phyloP scores from a whole-genome alignment of 2,797 vertebrate genomes.

The Acropternis orthonyx region DNA sequence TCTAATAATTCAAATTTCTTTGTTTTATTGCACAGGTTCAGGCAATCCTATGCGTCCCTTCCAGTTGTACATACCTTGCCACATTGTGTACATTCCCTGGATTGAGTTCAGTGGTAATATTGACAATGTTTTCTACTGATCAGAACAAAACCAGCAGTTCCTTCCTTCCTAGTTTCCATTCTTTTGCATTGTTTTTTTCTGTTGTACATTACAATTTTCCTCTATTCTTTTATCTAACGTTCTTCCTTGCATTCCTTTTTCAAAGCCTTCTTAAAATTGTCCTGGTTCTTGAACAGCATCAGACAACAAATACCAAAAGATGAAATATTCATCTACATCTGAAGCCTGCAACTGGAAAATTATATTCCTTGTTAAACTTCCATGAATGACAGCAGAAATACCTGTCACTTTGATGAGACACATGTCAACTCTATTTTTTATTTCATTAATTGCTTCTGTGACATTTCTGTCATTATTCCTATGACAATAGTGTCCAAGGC shows the following conservation, averaged over 20 bases:
- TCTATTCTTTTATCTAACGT: background rate
- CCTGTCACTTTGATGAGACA: background rate
- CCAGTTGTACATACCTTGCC: background rate
- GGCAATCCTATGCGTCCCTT: background rate
- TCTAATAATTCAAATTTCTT: background rate
- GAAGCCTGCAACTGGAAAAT: background rate
- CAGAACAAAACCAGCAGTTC: background rate
- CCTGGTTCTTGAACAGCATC: background rate
- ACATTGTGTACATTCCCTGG: accelerated
- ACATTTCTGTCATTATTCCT: background rate
- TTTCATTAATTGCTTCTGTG: background rate
- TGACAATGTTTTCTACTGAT: background rate
- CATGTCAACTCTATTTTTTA: background rate
- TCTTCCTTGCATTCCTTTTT: background rate
- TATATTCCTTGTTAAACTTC: background rate
- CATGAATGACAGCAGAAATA: constrained; percentile 17
- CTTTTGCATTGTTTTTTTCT: background rate
- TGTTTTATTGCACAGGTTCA: background rate
- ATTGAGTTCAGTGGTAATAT: background rate
- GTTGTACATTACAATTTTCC: background rate
- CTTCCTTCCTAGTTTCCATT: background rate
- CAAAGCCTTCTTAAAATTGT: background rate
- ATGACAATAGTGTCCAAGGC: background rate
- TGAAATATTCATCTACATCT: background rate
- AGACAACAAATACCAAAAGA: background rate